phyloP scores from a whole-genome alignment of 2,797 vertebrate genomes.

The Chrosomus eos region DNA sequence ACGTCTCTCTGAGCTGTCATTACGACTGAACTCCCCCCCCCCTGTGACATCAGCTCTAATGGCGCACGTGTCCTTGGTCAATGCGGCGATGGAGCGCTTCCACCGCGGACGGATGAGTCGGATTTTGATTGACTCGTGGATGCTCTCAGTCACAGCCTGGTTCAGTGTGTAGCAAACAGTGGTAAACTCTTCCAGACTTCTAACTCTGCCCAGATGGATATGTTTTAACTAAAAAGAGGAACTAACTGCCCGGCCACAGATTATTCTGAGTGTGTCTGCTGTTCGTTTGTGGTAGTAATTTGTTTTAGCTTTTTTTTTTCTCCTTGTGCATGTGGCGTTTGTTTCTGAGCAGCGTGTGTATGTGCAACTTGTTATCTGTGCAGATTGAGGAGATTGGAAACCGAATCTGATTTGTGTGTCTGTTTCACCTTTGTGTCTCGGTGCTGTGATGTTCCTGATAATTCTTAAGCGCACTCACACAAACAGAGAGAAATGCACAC shows the following conservation, averaged over 20 bases:
- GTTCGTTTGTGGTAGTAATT: slow-evolving; percentile 38
- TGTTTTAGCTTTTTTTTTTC: slow-evolving; percentile 23
- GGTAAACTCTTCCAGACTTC: slow-evolving; percentile 42
- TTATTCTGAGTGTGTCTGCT: slow-evolving; percentile 36
- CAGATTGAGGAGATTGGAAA: slow-evolving; percentile 49
- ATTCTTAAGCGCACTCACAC: slow-evolving; percentile 8
- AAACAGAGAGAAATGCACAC: slow-evolving; percentile 2
- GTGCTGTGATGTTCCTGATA: slow-evolving; percentile 35
- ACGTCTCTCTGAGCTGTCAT: slow-evolving; percentile 41
- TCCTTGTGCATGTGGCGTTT: slow-evolving; percentile 27
- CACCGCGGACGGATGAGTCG: slow-evolving; percentile 18
- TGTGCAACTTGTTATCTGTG: slow-evolving; percentile 40
- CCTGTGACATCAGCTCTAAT: slow-evolving; percentile 13
- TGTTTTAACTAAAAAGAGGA: slow-evolving; percentile 50
- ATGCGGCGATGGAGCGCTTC: slow-evolving; percentile 10
- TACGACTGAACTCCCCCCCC: background rate
- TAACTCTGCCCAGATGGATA: slow-evolving; percentile 56
- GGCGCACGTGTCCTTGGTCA: slow-evolving; percentile 38
- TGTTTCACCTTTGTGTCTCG: slow-evolving; percentile 27
- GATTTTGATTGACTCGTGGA: slow-evolving; percentile 45
- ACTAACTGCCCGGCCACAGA: slow-evolving; percentile 40
- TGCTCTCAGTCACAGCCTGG: slow-evolving; percentile 47
- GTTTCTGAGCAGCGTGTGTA: slow-evolving; percentile 30
- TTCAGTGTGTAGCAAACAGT: slow-evolving; percentile 36
- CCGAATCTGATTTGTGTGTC: slow-evolving; percentile 45